Conservation (phyloP, 2,888 invertebrate genomes). For the Glyphotaelius pellucidus region DNA sequence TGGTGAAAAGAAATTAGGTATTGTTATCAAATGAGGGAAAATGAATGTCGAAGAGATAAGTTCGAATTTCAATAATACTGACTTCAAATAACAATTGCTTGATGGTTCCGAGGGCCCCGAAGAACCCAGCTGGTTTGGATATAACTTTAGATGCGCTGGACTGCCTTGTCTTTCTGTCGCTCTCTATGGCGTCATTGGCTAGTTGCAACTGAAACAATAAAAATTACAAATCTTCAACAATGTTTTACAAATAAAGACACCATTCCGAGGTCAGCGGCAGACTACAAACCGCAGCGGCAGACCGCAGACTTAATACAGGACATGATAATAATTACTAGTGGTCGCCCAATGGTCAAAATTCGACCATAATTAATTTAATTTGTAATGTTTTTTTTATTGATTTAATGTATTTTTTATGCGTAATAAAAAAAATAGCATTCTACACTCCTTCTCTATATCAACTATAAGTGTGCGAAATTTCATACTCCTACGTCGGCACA, state of each 20-base stretch:
- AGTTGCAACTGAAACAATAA: constrained; percentile 58
- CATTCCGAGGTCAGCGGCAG: too few relatives aligned
- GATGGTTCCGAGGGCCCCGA: constrained; percentile 76
- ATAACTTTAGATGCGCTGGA: constrained; percentile 68
- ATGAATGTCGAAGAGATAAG: not conserved
- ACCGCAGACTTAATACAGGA: too few relatives aligned
- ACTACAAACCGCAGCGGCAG: too few relatives aligned
- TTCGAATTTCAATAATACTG: constrained; percentile 49
- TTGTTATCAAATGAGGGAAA: not conserved
- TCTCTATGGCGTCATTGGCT: constrained; percentile 58
- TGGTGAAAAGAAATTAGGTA: not conserved
- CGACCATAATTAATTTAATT: too few relatives aligned
- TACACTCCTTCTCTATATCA: too few relatives aligned
- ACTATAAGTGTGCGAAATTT: too few relatives aligned
- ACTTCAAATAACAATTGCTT: constrained; percentile 75
- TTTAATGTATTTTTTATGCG: too few relatives aligned
- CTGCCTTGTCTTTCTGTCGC: constrained; percentile 58
- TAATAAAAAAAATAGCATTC: too few relatives aligned
- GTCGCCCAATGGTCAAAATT: too few relatives aligned
- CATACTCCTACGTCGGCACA: too few relatives aligned
- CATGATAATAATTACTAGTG: too few relatives aligned
- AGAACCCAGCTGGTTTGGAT: constrained; percentile 71
- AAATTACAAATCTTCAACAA: not conserved
- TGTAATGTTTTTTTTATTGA: too few relatives aligned
- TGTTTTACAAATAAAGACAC: not conserved